phyloP scores from a whole-genome alignment of 1,140 invertebrate species.

The Drosophila nebulosa region DNA sequence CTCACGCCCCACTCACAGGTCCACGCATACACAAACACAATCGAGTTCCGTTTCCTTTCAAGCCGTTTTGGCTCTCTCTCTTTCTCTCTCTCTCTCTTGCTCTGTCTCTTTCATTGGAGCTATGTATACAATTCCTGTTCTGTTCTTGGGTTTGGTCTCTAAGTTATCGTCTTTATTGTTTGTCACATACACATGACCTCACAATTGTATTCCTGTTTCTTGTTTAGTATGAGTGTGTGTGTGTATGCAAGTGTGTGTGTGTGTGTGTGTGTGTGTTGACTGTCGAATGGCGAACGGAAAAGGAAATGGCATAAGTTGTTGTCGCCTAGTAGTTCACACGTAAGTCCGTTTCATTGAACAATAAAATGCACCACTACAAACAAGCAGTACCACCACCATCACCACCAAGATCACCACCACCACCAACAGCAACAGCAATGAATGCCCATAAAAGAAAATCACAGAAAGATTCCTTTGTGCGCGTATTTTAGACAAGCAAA shows the following conservation, averaged over 20 bases:
- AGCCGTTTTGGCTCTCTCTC: conserved; percentile 6
- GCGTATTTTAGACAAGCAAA: background rate
- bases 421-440: conserved; percentile 35
- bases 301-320: conserved; percentile 79
- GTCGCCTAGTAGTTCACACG: conserved; percentile 76
- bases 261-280: background rate
- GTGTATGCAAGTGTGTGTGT: background rate
- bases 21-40: background rate
- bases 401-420: background rate
- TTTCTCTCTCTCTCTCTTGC: conserved; percentile 14
- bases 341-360: conserved; percentile 72
- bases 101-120: conserved; percentile 7
- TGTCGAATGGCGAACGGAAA: conserved; percentile 55
- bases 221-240: conserved; percentile 10
- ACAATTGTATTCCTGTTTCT: conserved; percentile 66
- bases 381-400: conserved; percentile 13
- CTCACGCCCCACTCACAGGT: conserved; percentile 17
- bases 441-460: conserved; percentile 54
- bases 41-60: conserved; percentile 58
- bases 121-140: conserved; percentile 21
- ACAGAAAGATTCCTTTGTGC: background rate
- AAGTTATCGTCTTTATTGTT: conserved; percentile 79
- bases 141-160: conserved; percentile 26
- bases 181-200: conserved; percentile 78
- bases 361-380: conserved; percentile 52